Evolutionary conservation across 2,888 invertebrate genomes (phyloP), one percentile per base, ranked within the genome.

Genomic region (Nesidiocoris tenuis): DNA sequence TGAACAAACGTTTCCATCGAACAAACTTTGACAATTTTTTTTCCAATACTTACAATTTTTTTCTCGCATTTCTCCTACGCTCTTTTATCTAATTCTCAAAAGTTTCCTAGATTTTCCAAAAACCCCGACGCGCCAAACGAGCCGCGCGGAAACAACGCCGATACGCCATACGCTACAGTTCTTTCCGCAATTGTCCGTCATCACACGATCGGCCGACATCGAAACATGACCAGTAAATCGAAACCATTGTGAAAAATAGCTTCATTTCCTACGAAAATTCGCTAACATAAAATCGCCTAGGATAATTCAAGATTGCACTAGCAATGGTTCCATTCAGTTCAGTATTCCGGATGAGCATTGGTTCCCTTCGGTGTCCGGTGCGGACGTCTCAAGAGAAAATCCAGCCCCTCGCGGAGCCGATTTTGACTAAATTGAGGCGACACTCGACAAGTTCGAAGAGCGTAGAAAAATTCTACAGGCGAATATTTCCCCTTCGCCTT

Each of bases 1-100:
- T 70, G 39, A 70, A 70, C 70, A 70, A 70, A 59, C 70, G 22
- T 70, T 70, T 59, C 59, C 57, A 70, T 57, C 70, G 59, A 70
- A 59, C 70, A 70, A 39, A 39, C 39, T 39, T 39, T 39, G 39
- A 39, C 39, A 39, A 39, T 39, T 39, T 39, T 39, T 39, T 39
- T 39, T 39, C 39, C 39, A 39, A 39, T 39, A 39, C 39, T 39
- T 39, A 39, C 39, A 39, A 39, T 39, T 39, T 39, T 12, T 39
- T 39, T 39, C 39, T 12, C 39, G 39, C 12, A 39, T 39, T 39
- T 39, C 39, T 3, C 3, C 12, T 39, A 7, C 39, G 39, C 39
- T 39, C 39, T 39, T 39, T n/a, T n/a, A n/a, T n/a, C 39, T 3
- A 39, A 39, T 39, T 39, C 39, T 7, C 39, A 39, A 39, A 39